Evolutionary conservation across 1,140 invertebrate genomes (phyloP).

Genomic region (Ceratina calcarata): DNA sequence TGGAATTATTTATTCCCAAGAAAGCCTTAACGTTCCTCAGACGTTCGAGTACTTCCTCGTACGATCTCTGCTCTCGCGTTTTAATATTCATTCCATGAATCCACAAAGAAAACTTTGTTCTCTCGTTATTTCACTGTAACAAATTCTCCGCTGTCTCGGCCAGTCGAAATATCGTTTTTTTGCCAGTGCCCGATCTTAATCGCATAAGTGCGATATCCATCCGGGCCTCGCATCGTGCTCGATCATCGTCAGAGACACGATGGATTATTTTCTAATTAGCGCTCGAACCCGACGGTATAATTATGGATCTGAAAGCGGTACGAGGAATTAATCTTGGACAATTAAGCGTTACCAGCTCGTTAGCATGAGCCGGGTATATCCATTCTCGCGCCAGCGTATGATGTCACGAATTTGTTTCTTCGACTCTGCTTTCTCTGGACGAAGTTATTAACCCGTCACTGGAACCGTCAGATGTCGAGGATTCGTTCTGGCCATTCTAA

Average conservation of each 20-base stretch:
- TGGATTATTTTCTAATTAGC: conserved; percentile 56
- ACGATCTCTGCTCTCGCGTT: background rate
- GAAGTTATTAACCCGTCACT: conserved; percentile 60
- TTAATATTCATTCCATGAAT: background rate
- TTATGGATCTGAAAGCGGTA: conserved; percentile 42
- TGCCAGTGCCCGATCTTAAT: conserved; percentile 14
- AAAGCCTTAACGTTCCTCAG: too few relatives aligned
- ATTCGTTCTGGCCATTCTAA: conserved; percentile 25
- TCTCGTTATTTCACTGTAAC: background rate
- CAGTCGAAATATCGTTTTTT: conserved; percentile 14
- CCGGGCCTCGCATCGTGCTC: background rate
- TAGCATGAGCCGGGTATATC: conserved; percentile 30
- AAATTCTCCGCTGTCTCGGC: background rate
- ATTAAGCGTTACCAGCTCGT: conserved; percentile 42
- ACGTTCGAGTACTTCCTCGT: background rate
- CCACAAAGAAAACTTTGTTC: conserved; percentile 13
- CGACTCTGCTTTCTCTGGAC: conserved; percentile 32
- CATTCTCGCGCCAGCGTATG: conserved; percentile 3
- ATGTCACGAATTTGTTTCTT: conserved; percentile 46
- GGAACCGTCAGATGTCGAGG: conserved; percentile 45
- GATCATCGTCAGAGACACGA: conserved; percentile 33
- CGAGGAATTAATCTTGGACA: conserved; percentile 55
- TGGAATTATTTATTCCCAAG: too few relatives aligned
- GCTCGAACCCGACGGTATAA: conserved; percentile 47
- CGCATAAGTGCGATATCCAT: conserved; percentile 11